Evolutionary conservation across 2,888 invertebrate species (phyloP).

Genomic region (Bellardia pandia): DNA sequence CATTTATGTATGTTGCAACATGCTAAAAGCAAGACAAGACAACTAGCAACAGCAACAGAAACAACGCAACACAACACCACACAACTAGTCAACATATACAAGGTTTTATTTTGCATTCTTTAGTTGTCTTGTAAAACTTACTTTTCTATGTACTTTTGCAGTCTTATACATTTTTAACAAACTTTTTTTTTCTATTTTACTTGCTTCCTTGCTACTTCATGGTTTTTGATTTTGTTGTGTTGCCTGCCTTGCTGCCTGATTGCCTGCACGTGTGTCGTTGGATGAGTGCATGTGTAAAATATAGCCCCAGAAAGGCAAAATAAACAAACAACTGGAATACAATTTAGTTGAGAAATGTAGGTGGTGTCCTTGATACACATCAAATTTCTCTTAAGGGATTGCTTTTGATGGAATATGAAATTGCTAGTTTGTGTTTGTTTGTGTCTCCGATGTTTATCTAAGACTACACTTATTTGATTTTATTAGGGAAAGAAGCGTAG

Average conservation of each 20-base stretch:
- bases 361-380: slow-evolving; percentile 61
- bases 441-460: slow-evolving; percentile 31
- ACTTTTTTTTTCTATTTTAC: slow-evolving; percentile 20
- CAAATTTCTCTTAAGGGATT: slow-evolving; percentile 57
- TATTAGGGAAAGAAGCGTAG: not conserved
- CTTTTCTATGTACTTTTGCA: not conserved
- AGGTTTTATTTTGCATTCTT: slow-evolving; percentile 33
- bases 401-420: slow-evolving; percentile 33
- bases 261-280: too few species aligned
- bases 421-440: slow-evolving; percentile 12
- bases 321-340: slow-evolving; percentile 39
- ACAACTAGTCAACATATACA: slow-evolving; percentile 31
- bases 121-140: slow-evolving; percentile 27
- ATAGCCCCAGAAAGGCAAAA: slow-evolving; percentile 25
- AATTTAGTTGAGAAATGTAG: slow-evolving; percentile 36
- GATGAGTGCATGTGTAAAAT: slow-evolving; percentile 22
- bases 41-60: slow-evolving; percentile 3
- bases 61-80: not conserved
- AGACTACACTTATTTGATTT: slow-evolving; percentile 40
- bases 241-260: not conserved
- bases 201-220: slow-evolving; percentile 27
- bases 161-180: slow-evolving; percentile 61
- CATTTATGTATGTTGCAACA: slow-evolving; percentile 53
- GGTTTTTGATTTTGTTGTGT: not conserved
- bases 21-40: slow-evolving; percentile 23